phyloP scores from a whole-genome alignment of 2,113 vertebrate genomes.

The Carassius carassius region DNA sequence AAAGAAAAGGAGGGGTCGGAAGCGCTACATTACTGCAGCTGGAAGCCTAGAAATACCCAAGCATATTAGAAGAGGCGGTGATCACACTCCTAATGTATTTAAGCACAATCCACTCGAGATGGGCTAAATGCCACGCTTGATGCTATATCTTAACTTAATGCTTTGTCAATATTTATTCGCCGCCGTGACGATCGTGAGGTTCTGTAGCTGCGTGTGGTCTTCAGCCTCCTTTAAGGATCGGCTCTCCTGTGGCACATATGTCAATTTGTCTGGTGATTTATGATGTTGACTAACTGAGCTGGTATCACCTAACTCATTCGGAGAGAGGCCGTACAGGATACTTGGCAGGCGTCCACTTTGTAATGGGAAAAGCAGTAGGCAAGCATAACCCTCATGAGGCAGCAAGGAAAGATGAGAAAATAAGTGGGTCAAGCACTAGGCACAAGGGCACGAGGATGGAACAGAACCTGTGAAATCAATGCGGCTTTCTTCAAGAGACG shows the following conservation, averaged over 20 bases:
- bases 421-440: conserved; percentile 80
- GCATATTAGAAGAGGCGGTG: conserved; percentile 23
- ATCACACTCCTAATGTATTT: conserved; percentile 50
- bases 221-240: conserved; percentile 67
- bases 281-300: conserved; percentile 74
- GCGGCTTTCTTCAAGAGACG: conserved; percentile 64
- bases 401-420: conserved; percentile 81
- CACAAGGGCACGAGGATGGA: conserved; percentile 68
- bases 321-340: conserved; percentile 58
- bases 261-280: conserved; percentile 79
- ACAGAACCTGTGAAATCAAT: conserved; percentile 77
- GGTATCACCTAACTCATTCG: conserved; percentile 75
- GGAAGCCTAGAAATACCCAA: conserved; percentile 16
- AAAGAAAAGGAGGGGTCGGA: conserved; percentile 17
- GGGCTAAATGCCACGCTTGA: conserved; percentile 50
- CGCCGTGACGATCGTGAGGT: conserved; percentile 53
- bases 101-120: conserved; percentile 47
- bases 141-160: conserved; percentile 61
- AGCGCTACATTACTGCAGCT: conserved; percentile 7
- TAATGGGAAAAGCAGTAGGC: conserved; percentile 74
- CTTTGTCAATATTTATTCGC: conserved; percentile 73
- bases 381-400: conserved; percentile 75
- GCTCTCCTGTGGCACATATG: conserved; percentile 72
- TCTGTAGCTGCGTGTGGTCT: conserved; percentile 56
- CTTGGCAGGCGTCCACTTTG: conserved; percentile 73